These are phyloP conservation scores for Biston betularia DNA, from an alignment of 2,888 invertebrate genomes.

Conservation along the genomic window DNA sequence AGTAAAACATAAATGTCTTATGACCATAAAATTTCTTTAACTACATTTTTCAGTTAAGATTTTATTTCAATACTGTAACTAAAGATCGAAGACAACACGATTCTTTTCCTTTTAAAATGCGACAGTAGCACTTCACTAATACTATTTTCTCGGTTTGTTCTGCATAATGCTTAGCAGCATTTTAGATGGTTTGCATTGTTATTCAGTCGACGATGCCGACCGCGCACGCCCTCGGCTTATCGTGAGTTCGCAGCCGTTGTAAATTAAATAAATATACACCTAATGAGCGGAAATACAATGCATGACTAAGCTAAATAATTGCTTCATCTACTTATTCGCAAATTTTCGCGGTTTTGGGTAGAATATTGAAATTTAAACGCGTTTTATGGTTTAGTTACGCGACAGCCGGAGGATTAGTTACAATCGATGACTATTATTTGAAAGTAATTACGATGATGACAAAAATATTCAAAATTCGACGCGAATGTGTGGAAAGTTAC, in stretches of 20 bases:
- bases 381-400: slow-evolving; percentile 32
- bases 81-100: slow-evolving; percentile 8
- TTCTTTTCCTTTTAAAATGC: slow-evolving; percentile 56
- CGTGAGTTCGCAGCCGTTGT: slow-evolving; percentile 82
- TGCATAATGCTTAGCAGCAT: slow-evolving; percentile 67
- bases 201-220: slow-evolving; percentile 78
- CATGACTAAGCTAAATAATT: slow-evolving; percentile 82
- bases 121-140: slow-evolving; percentile 48
- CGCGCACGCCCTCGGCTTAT: slow-evolving; percentile 83
- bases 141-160: slow-evolving; percentile 54
- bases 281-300: slow-evolving; percentile 85
- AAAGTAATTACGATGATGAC: no score
- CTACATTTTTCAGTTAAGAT: background rate
- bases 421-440: background rate
- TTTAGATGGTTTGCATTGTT: slow-evolving; percentile 81
- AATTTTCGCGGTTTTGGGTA: slow-evolving; percentile 48
- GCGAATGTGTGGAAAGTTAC: no score
- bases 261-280: slow-evolving; percentile 86
- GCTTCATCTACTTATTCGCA: slow-evolving; percentile 70
- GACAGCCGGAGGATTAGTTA: background rate
- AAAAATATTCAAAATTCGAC: no score
- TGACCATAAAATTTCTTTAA: background rate
- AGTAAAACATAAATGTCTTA: no score
- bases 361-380: slow-evolving; percentile 35
- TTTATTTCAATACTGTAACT: slow-evolving; percentile 1